A percentile compares a stretch with the other conserved stretches of the same genome.
phyloP scores from a whole-genome alignment of 2,797 vertebrate species.

The Loris lydekkerianus region DNA sequence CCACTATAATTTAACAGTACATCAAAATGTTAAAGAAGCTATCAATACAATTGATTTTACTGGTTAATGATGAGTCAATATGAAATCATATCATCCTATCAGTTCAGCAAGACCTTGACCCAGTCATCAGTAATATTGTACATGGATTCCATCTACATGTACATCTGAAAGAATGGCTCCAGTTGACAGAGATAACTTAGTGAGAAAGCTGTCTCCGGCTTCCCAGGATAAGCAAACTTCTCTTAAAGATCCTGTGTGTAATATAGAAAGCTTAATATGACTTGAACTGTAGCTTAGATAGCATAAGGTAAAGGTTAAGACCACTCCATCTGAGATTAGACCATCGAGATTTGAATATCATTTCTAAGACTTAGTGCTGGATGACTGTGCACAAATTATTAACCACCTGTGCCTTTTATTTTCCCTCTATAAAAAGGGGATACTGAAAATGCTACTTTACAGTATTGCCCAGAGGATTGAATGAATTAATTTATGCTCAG shows the following conservation, averaged over 20 bases:
- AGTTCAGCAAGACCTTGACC: conserved; percentile 2
- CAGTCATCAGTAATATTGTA: neutral
- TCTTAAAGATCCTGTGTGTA: neutral
- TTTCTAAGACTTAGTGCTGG: conserved; percentile 20
- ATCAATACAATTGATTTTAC: neutral
- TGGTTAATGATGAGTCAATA: neutral
- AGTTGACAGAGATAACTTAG: neutral
- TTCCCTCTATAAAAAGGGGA: neutral
- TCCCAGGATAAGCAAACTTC: neutral
- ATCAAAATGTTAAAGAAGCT: neutral
- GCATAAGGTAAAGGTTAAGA: neutral
- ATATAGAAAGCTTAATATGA: neutral
- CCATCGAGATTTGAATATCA: neutral
- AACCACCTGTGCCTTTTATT: conserved; percentile 11
- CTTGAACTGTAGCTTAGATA: neutral
- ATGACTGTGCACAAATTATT: conserved; percentile 64
- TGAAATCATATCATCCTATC: conserved; percentile 20
- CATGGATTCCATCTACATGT: neutral
- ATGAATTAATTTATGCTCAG: conserved; percentile 42
- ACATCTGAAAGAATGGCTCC: neutral
- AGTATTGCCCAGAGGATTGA: conserved; percentile 56
- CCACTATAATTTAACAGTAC: neutral
- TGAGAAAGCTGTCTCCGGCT: conserved; percentile 12
- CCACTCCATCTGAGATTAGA: neutral
- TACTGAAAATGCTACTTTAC: neutral